Percentiles rank a stretch among this genome's conserved stretches.
These are phyloP conservation scores for Diaphora mendica DNA, from an alignment of 2,888 invertebrate genomes.

Conservation along the genomic window DNA sequence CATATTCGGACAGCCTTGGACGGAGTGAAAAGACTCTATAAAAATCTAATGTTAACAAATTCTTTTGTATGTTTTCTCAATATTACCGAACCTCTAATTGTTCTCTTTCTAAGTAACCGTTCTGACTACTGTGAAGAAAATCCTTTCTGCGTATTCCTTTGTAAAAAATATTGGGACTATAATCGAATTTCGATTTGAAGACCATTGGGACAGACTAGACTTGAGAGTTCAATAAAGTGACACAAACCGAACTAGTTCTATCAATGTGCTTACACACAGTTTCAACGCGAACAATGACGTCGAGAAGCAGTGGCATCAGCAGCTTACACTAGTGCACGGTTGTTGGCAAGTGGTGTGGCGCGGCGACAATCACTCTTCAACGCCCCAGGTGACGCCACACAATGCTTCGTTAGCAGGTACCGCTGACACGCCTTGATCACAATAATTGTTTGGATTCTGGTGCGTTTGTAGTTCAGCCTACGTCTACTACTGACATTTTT, in stretches of 20 bases:
- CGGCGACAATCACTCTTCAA: neutral
- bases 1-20: too few relatives aligned
- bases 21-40: too few relatives aligned
- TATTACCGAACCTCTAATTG: too few relatives aligned
- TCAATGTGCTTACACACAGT: neutral
- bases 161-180: neutral
- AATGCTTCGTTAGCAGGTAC: slow-evolving; percentile 11
- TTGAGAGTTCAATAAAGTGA: neutral
- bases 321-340: neutral
- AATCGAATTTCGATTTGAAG: neutral
- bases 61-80: too few relatives aligned
- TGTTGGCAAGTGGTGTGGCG: neutral
- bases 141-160: neutral
- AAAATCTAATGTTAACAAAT: too few relatives aligned
- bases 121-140: too few relatives aligned
- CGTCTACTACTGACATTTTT: neutral
- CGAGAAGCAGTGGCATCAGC: neutral
- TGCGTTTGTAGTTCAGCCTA: neutral
- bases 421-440: neutral
- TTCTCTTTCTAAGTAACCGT: too few relatives aligned
- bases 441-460: slow-evolving; percentile 2
- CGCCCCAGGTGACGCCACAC: neutral
- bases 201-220: neutral
- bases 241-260: neutral
- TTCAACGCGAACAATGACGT: neutral